Evolutionary conservation across 2,797 vertebrate species (phyloP).

Genomic region (Xiphorhynchus erythropygius): DNA sequence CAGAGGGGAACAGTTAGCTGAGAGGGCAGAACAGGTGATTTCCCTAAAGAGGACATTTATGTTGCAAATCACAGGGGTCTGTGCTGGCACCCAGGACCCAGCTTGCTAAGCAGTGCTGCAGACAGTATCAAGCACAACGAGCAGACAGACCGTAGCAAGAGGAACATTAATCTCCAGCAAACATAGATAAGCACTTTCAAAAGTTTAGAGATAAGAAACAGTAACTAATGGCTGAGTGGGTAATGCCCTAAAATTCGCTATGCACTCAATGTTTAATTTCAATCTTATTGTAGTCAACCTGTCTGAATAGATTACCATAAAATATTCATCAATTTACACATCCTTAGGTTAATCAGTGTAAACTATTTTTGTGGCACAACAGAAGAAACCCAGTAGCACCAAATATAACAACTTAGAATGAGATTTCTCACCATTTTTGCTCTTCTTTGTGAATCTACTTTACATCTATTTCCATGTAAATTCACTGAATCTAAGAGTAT

Average conservation of each 20-base stretch:
- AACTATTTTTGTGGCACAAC: not conserved
- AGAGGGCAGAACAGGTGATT: not conserved
- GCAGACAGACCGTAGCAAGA: slow-evolving; percentile 26
- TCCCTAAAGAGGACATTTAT: not conserved
- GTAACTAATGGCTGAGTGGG: slow-evolving; percentile 39
- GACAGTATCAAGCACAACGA: slow-evolving; percentile 5
- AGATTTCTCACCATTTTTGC: not conserved
- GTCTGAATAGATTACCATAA: not conserved
- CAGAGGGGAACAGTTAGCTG: not conserved
- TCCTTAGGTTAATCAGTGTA: not conserved
- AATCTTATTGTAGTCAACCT: not conserved
- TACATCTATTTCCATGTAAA: not conserved
- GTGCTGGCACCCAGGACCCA: not conserved
- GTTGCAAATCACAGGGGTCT: not conserved
- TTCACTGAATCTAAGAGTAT: not conserved
- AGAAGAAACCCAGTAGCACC: not conserved
- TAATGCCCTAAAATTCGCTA: not conserved
- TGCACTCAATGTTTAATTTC: slow-evolving; percentile 14
- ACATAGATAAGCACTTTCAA: slow-evolving; percentile 45
- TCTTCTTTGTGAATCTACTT: not conserved
- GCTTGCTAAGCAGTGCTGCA: not conserved
- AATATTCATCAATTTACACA: not conserved
- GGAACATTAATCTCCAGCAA: slow-evolving; percentile 34
- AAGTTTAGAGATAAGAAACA: slow-evolving; percentile 42
- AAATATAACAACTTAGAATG: not conserved